A percentile compares a stretch with the other conserved stretches of the same genome.
phyloP scores from a whole-genome alignment of 2,113 vertebrate species.

The Trogon surrucura region DNA sequence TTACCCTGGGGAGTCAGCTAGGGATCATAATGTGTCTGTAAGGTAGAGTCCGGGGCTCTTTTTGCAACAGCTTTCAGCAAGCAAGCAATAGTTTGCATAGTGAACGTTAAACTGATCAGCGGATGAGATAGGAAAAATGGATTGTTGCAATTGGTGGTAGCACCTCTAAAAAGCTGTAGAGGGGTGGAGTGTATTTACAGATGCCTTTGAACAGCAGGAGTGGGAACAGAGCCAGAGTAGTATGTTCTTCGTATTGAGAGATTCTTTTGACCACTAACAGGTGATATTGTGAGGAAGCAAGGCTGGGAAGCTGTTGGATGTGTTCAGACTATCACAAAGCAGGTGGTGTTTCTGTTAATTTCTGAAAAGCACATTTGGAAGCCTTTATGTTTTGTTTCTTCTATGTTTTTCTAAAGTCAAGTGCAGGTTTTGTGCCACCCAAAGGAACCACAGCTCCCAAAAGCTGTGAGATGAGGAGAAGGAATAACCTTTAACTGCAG shows the following conservation, averaged over 20 bases:
- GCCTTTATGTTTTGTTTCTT: not conserved
- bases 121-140: not conserved
- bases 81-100: not conserved
- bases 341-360: not conserved
- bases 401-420: not conserved
- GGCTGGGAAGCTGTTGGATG: not conserved
- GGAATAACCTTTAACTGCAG: not conserved
- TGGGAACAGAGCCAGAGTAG: not conserved
- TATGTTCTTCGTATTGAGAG: not conserved
- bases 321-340: not conserved
- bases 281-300: not conserved
- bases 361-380: not conserved
- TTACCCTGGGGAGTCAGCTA: not conserved
- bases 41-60: not conserved
- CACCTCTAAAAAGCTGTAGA: not conserved
- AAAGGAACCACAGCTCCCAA: not conserved
- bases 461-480: not conserved
- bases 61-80: not conserved
- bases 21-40: not conserved
- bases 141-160: not conserved
- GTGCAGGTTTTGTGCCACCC: not conserved
- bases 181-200: not conserved
- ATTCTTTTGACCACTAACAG: not conserved
- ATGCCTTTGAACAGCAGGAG: not conserved
- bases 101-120: fast-evolving